phyloP scores from a whole-genome alignment of 2,888 invertebrate genomes.

The Lasioglossum morio region DNA sequence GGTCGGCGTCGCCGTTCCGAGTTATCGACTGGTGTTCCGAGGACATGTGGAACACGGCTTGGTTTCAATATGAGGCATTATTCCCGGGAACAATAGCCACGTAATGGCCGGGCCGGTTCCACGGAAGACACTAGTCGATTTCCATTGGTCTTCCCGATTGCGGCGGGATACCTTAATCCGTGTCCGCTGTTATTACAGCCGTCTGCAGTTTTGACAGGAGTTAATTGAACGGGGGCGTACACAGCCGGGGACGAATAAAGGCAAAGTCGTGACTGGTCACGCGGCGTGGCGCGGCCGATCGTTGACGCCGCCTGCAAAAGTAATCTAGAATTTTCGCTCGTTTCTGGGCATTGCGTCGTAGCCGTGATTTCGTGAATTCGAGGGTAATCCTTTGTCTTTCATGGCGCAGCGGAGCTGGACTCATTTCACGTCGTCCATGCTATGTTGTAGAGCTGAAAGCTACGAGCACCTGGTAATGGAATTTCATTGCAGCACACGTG shows the following conservation, averaged over 20 bases:
- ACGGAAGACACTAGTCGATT: conserved; percentile 41
- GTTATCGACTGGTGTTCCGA: conserved; percentile 37
- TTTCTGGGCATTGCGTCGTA: neutral
- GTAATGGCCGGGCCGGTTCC: conserved; percentile 21
- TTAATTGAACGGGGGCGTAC: conserved; percentile 24
- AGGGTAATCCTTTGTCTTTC: conserved; percentile 14
- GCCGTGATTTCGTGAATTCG: neutral
- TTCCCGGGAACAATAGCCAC: conserved; percentile 43
- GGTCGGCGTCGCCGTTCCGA: neutral
- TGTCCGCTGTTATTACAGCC: conserved; percentile 18
- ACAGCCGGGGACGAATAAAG: conserved; percentile 2
- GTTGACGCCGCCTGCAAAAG: neutral
- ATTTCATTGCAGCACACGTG: conserved; percentile 19
- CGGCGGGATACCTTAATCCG: neutral
- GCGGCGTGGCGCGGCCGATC: neutral
- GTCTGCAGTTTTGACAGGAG: neutral
- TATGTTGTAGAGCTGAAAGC: neutral
- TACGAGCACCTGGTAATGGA: conserved; percentile 23
- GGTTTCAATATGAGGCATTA: conserved; percentile 53
- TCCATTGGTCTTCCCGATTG: conserved; percentile 29
- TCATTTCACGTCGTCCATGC: conserved; percentile 11
- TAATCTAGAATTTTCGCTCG: neutral
- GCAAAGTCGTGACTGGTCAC: neutral
- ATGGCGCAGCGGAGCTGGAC: neutral
- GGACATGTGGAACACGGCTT: conserved; percentile 48